Evolutionary conservation across 2,888 invertebrate genomes (phyloP).

Genomic region (Ametastegia equiseti): DNA sequence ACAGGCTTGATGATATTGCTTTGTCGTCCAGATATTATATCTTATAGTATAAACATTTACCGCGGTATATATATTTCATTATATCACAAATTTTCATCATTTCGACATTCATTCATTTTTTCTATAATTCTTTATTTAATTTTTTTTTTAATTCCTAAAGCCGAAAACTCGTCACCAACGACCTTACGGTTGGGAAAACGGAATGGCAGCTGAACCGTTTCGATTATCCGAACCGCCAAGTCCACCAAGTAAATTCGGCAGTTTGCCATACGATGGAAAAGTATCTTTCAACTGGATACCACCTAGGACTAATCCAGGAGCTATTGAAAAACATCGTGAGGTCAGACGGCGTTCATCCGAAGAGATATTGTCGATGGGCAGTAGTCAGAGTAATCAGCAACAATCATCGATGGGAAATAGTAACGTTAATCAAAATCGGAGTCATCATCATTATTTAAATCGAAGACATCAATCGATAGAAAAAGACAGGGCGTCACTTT

Average conservation of each 20-base stretch:
- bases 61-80: no score
- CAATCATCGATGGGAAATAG: no score
- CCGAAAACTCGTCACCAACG: conserved; percentile 87
- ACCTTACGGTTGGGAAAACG: conserved; percentile 86
- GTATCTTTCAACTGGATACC: conserved; percentile 79
- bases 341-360: conserved; percentile 81
- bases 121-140: no score
- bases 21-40: no score
- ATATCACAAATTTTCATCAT: no score
- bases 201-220: conserved; percentile 67
- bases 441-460: conserved; percentile 51
- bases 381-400: conserved; percentile 50
- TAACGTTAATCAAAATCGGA: conserved; percentile 47
- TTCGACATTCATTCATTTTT: no score
- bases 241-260: conserved; percentile 82
- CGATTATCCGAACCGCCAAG: conserved; percentile 79
- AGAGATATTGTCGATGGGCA: conserved; percentile 61
- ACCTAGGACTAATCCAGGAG: conserved; percentile 84
- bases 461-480: conserved; percentile 53
- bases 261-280: conserved; percentile 81
- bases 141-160: conserved; percentile 76
- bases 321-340: conserved; percentile 88
- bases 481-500: conserved; percentile 53
- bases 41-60: no score
- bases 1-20: no score